Conservation (phyloP, 2,797 vertebrate genomes). For the Pristis pectinata region DNA sequence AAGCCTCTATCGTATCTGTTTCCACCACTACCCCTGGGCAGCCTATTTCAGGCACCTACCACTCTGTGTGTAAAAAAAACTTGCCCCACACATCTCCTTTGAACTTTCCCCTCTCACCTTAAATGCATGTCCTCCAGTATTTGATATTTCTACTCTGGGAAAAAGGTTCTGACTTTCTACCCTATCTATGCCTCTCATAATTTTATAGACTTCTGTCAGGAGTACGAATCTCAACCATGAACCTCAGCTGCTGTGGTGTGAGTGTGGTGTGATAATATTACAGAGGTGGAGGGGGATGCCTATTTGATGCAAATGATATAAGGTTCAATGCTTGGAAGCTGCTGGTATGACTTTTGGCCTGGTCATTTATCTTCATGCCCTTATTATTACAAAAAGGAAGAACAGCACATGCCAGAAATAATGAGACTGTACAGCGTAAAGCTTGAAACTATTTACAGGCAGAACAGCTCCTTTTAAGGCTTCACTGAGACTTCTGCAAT, state of each 20-base stretch:
- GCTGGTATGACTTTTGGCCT: not conserved
- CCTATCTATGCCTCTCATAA: too few species aligned
- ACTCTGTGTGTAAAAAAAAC: too few species aligned
- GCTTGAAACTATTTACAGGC: not conserved
- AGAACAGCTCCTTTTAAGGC: not conserved
- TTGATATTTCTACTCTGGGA: too few species aligned
- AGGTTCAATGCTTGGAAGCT: not conserved
- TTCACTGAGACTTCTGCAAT: not conserved
- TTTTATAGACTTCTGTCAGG: too few species aligned
- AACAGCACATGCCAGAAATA: not conserved
- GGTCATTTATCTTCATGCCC: not conserved
- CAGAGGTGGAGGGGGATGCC: not conserved
- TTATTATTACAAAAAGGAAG: not conserved
- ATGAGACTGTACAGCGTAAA: not conserved
- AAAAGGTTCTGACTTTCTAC: too few species aligned
- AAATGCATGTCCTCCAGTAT: too few species aligned
- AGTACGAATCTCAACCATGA: too few species aligned
- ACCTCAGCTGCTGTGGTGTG: not conserved
- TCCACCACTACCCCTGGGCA: too few species aligned
- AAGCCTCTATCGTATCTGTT: too few species aligned
- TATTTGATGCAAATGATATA: not conserved
- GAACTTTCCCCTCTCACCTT: too few species aligned
- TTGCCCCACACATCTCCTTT: too few species aligned
- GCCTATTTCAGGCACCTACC: too few species aligned
- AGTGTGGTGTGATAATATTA: not conserved